phyloP scores from a whole-genome alignment of 2,888 invertebrate species.

The Melinaea marsaeus region DNA sequence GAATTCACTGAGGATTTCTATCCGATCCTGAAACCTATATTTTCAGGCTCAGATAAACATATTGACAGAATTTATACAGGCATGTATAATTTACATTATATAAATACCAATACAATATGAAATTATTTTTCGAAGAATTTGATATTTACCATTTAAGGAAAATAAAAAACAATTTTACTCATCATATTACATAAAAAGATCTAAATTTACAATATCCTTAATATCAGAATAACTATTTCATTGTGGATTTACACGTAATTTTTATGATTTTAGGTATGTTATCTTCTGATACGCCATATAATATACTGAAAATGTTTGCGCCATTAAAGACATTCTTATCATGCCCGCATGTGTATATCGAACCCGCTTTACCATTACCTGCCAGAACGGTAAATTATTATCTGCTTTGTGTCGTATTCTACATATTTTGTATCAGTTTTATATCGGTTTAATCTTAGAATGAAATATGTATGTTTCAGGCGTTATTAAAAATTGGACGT shows the following conservation, averaged over 20 bases:
- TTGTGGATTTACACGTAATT: not conserved
- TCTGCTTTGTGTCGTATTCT: not conserved
- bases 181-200: not conserved
- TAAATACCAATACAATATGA: too few relatives aligned
- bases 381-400: constrained; percentile 51
- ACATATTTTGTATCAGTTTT: not conserved
- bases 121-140: not conserved
- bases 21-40: constrained; percentile 47
- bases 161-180: not conserved
- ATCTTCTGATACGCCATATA: constrained; percentile 46
- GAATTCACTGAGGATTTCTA: constrained; percentile 53
- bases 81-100: constrained; percentile 25
- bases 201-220: not conserved
- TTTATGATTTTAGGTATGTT: constrained; percentile 44
- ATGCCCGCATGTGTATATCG: constrained; percentile 58
- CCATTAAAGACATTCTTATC: constrained; percentile 54
- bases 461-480: constrained; percentile 39
- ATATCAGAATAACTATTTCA: too few relatives aligned
- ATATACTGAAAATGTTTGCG: constrained; percentile 57
- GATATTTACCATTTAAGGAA: not conserved
- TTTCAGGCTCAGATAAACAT: constrained; percentile 54
- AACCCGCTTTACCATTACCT: constrained; percentile 60
- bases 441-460: not conserved
- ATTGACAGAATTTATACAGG: constrained; percentile 56
- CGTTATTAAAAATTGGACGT: constrained; percentile 54